Percentiles rank a stretch among this genome's conserved stretches.
Evolutionary conservation across 1,140 invertebrate species (phyloP).

Genomic region (Habropoda laboriosa): DNA sequence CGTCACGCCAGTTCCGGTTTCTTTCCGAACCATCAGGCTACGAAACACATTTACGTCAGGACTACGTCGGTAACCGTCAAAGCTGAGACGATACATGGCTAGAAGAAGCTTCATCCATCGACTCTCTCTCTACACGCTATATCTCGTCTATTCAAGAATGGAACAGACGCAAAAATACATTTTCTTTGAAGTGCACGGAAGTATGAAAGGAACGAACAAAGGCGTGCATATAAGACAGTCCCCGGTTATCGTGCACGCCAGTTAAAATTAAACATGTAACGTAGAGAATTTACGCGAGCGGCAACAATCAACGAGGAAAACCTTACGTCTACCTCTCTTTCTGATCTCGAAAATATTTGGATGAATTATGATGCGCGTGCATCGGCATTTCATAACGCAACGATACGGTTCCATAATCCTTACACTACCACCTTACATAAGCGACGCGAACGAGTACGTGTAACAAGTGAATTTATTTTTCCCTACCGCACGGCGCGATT

Average conservation of each 20-base stretch:
- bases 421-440: constrained; percentile 27
- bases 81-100: not conserved
- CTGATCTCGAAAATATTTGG: not conserved
- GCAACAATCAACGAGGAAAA: not conserved
- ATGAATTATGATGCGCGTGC: not conserved
- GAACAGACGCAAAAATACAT: constrained; percentile 37
- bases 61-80: constrained; percentile 16
- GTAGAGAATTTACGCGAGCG: not conserved
- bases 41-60: constrained; percentile 25
- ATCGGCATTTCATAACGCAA: constrained; percentile 18
- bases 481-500: not conserved
- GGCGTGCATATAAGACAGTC: not conserved
- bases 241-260: not conserved
- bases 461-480: constrained; percentile 44
- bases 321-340: not conserved
- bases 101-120: not conserved
- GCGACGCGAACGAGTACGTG: not conserved
- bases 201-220: constrained; percentile 43
- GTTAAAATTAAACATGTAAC: constrained; percentile 33
- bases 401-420: constrained; percentile 34
- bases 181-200: constrained; percentile 37
- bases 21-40: not conserved
- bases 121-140: not conserved
- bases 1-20: constrained; percentile 43
- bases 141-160: not conserved